phyloP scores from a whole-genome alignment of 2,888 invertebrate genomes.

The Metacarcinus magister region DNA sequence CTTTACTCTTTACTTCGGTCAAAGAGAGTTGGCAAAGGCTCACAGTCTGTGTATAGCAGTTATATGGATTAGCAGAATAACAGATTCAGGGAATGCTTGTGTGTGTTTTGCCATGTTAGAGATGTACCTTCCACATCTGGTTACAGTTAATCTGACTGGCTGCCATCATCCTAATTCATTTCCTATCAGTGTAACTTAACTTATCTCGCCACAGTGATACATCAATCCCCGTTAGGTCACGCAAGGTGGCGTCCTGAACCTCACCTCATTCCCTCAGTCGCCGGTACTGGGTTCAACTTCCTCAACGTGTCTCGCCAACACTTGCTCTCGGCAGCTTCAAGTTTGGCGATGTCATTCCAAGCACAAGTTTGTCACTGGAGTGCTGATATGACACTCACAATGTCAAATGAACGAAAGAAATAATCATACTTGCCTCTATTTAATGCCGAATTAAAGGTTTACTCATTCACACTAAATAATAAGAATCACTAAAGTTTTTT shows the following conservation, averaged over 20 bases:
- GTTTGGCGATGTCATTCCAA: neutral
- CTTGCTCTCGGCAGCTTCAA: neutral
- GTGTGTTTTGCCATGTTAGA: conserved; percentile 3
- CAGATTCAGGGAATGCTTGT: conserved; percentile 31
- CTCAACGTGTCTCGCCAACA: conserved; percentile 58
- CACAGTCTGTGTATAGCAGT: conserved; percentile 38
- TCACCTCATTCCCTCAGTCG: conserved; percentile 29
- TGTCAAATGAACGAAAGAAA: neutral
- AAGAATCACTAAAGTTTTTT: neutral
- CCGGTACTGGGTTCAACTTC: conserved; percentile 47
- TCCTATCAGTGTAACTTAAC: neutral
- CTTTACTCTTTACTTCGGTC: neutral
- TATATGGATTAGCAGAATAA: neutral
- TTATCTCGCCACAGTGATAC: neutral
- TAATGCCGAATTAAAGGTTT: neutral
- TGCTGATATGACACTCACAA: neutral
- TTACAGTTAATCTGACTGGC: neutral
- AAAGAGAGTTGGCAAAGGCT: conserved; percentile 16
- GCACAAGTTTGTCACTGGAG: neutral
- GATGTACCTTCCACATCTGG: neutral
- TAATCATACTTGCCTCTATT: neutral
- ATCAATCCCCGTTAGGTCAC: neutral
- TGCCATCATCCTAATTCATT: neutral
- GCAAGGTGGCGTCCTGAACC: neutral
- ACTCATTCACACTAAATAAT: neutral